Base-by-base conservation (phyloP, 2,888 invertebrate species). In the Brenthis daphne region DNA sequence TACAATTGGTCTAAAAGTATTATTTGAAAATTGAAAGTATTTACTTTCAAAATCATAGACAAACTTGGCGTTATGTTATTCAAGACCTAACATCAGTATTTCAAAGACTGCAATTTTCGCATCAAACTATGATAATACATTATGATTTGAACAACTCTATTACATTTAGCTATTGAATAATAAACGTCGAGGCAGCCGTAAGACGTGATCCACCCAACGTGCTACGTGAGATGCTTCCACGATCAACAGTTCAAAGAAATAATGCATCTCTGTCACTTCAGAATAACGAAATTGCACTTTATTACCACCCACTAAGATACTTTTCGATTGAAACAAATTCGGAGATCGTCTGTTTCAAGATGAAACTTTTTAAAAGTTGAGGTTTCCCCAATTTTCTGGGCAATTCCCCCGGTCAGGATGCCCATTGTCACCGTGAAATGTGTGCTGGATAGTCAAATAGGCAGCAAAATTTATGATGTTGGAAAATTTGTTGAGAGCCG, bases 131-230 rank as follows among this genome's bases (percentile, higher is more conserved):
- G 65, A 72, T 73, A 75, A 76, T 75, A 75, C 74, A 75, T 73
- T 73, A 74, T 75, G 76, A 76, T 75, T 73, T 69, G 82, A 84
- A 85, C 84, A 85, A 82, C 82, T 83, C 83, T 84, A 85, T 85
- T 85, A 87, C 85, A 83, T 85, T 85, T 84, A 82, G 83, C 82
- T 85, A 87, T 85, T 87, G 86, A 86, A 88, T 88, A 87, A 87
- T 87, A 87, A 87, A 87, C 86, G 86, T 81, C 79, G 81, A 76
- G 83, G 78, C 79, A 76, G 83, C 78, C 79, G 78, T 77, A 77
- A 82, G 82, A 86, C 86, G 81, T 81, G 81, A 79, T 78, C 77
- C 76, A 75, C 75, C 79, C 79, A 80, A 79, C 80, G 75, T 74
- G 75, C 76, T 75, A 88, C 88, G 88, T 88, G 88, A 82, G 79